A percentile compares a stretch with the other conserved stretches of the same genome.
Conservation (phyloP, 1,140 invertebrate species). For the Hormaphis cornu region DNA sequence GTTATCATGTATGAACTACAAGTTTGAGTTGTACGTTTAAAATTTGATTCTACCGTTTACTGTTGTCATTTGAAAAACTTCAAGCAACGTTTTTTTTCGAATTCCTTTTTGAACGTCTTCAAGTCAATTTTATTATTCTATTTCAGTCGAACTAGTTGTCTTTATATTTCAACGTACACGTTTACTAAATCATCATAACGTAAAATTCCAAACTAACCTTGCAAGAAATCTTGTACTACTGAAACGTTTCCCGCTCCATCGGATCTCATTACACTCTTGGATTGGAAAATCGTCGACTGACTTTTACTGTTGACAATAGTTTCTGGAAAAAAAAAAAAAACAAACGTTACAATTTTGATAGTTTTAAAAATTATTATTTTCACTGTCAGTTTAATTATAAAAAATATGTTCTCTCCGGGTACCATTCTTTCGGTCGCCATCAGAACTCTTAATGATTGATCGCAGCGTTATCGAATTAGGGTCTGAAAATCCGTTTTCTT, state of each 20-base stretch:
- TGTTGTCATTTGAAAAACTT: not conserved
- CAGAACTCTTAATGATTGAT: conserved; percentile 38
- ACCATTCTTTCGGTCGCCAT: conserved; percentile 3
- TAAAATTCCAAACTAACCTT: conserved; percentile 35
- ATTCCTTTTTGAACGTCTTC: conserved; percentile 22
- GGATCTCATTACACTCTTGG: conserved; percentile 35
- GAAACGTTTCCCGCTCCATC: conserved; percentile 39
- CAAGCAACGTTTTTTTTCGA: not conserved
- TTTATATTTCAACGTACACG: no score
- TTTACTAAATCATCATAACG: no score
- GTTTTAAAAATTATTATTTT: not conserved
- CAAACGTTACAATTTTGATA: no score
- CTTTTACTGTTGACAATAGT: conserved; percentile 18
- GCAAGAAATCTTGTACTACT: conserved; percentile 38
- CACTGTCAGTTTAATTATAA: not conserved
- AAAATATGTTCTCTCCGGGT: not conserved
- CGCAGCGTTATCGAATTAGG: not conserved
- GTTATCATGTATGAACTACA: not conserved
- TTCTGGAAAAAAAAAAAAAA: not conserved
- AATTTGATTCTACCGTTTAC: not conserved
- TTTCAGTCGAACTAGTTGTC: no score
- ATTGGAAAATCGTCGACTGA: conserved; percentile 35
- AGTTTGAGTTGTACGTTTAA: not conserved
- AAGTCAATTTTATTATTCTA: not conserved
- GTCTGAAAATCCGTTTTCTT: conserved; percentile 13